Evolutionary conservation across 2,888 invertebrate genomes (phyloP), one percentile per base, ranked within the genome.

Genomic region (Anagyrus pseudococci): DNA sequence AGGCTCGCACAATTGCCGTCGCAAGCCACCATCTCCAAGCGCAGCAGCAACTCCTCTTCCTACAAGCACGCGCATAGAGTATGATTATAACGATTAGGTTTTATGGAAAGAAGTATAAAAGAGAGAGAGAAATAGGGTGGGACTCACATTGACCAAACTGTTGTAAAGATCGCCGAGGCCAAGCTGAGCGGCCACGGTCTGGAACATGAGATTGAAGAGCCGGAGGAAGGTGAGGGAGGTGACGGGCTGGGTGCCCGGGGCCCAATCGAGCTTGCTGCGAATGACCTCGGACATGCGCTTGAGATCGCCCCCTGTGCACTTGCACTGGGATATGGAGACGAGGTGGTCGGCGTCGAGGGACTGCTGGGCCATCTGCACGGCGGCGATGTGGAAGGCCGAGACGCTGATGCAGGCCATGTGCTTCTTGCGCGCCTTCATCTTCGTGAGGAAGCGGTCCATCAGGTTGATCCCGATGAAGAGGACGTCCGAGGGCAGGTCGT

Each of bases 361-460:
- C 69, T 86, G 82, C 69, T 86, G 82, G 66, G 85, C 85, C 64
- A 87, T 83, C 62, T 89, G 87, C 76, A 86, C 85, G 72, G 92
- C 89, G 63, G 94, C 93, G 74, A 94, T 86, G 82, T 93, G 89
- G 83, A 94, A 90, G 72, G 93, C 92, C 66, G 93, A 89, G 37
- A 94, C 89, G 17, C 93, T 91, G 79, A 95, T 90, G 82, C 94
- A 94, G 6, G 91, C 91, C 82, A 95, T 88, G 82, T 94, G 93
- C 79, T 92, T 93, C 55, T 91, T 90, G 65, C 83, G 82, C 71
- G 89, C 89, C 82, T 91, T 92, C 91, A 93, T 92, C 79, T 90
- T 91, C 40, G 91, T 90, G 64, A 93, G 83, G 81, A 93, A 93
- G 69, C 91, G 86, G 82, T 92, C 93, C 77, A 93, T 89, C 74